Percentiles rank a stretch among this genome's conserved stretches.
Conservation (phyloP, 2,113 vertebrate genomes). For the Oriolus oriolus region DNA sequence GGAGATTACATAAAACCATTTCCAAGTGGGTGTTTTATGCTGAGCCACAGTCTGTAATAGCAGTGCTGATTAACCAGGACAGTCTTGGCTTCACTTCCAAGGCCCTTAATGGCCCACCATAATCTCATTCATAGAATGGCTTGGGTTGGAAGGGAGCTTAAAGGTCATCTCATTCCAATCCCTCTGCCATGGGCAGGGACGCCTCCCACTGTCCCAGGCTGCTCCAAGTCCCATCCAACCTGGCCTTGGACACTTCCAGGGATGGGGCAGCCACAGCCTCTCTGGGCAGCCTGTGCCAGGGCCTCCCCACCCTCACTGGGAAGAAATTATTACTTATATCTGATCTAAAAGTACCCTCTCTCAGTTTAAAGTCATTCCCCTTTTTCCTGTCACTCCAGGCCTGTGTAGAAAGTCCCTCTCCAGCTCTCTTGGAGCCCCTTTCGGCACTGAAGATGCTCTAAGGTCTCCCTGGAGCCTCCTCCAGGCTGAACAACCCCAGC, state of each 20-base stretch:
- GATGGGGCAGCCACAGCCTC: background rate
- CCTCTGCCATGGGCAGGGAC: background rate
- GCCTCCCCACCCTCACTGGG: rapidly evolving
- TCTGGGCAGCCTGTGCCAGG: background rate
- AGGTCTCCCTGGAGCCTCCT: background rate
- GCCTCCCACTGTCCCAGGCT: rapidly evolving
- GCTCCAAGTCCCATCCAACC: rapidly evolving
- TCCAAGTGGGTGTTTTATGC: background rate
- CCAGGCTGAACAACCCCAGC: background rate
- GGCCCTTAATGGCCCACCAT: background rate
- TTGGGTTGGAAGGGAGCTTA: background rate
- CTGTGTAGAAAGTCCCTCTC: background rate
- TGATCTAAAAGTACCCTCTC: background rate
- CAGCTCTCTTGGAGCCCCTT: background rate
- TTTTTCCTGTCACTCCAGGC: background rate
- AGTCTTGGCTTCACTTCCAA: background rate
- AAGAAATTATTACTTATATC: background rate
- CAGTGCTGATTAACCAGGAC: background rate
- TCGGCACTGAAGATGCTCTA: background rate
- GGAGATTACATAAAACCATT: background rate
- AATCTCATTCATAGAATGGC: background rate
- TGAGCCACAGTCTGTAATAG: background rate
- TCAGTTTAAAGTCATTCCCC: background rate
- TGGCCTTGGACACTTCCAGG: background rate
- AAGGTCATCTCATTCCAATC: background rate